phyloP scores from a whole-genome alignment of 2,888 invertebrate species.

The Acrocyrtus sp. region DNA sequence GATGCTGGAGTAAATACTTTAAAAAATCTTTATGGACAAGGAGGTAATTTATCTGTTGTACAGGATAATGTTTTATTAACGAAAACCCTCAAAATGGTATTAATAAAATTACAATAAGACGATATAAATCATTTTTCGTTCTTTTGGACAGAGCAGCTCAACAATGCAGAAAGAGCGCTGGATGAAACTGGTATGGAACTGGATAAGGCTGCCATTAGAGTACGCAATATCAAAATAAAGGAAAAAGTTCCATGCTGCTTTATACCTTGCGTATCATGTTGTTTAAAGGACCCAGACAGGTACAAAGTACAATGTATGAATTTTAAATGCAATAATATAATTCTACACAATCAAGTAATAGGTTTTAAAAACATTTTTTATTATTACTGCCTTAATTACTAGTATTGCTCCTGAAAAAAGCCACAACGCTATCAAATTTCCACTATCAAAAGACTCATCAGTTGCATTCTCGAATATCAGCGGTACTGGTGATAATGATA shows the following conservation, averaged over 20 bases:
- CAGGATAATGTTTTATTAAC: neutral
- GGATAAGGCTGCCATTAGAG: neutral
- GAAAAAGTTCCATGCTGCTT: neutral
- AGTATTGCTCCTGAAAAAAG: too few relatives aligned
- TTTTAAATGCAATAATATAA: too few relatives aligned
- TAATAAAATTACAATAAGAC: neutral
- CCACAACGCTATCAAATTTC: too few relatives aligned
- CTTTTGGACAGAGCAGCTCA: slow-evolving; percentile 15
- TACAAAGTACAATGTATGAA: neutral
- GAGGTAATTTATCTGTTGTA: slow-evolving; percentile 19
- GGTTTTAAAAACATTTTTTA: too few relatives aligned
- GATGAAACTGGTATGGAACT: neutral
- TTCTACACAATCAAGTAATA: too few relatives aligned
- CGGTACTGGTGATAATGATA: too few relatives aligned
- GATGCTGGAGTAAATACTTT: slow-evolving; percentile 21
- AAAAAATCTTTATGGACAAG: slow-evolving; percentile 1
- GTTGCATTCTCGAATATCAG: too few relatives aligned
- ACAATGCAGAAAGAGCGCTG: neutral
- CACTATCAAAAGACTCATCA: too few relatives aligned
- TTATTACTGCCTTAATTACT: too few relatives aligned
- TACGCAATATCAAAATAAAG: slow-evolving; percentile 2
- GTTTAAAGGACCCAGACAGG: neutral
- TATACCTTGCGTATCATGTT: slow-evolving; percentile 1
- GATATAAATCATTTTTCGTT: neutral
- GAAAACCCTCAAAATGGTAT: too few relatives aligned